Conservation (phyloP, 1,140 invertebrate genomes). For the Cheumatopsyche charites region DNA sequence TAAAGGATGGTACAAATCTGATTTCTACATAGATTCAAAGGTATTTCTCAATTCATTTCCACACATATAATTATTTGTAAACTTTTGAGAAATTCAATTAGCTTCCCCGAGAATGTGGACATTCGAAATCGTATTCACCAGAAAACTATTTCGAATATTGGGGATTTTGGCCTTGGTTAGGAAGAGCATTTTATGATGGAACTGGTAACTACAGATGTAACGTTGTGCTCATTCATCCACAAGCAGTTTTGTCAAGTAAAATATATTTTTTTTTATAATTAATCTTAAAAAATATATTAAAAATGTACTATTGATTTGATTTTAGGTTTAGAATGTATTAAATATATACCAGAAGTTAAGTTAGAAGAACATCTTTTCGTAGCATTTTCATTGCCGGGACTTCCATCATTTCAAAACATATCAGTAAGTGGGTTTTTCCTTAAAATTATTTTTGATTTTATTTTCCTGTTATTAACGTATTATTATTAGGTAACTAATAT, state of each 20-base stretch:
- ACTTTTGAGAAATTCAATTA: not conserved
- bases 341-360: constrained; percentile 19
- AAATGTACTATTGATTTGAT: not conserved
- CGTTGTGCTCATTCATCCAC: constrained; percentile 39
- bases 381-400: constrained; percentile 37
- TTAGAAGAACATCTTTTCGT: constrained; percentile 35
- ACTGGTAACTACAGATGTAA: constrained; percentile 18
- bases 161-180: constrained; percentile 42
- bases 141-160: constrained; percentile 31
- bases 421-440: constrained; percentile 24
- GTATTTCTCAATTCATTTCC: not conserved
- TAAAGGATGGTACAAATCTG: not conserved
- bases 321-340: constrained; percentile 19
- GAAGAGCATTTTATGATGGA: constrained; percentile 14
- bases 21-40: constrained; percentile 18
- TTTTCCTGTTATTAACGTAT: not conserved
- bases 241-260: constrained; percentile 33
- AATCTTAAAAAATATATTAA: not conserved
- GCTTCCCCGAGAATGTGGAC: constrained; percentile 39
- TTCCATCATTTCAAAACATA: constrained; percentile 40
- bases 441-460: not conserved
- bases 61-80: not conserved
- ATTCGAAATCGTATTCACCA: constrained; percentile 11
- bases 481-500: constrained; percentile 33
- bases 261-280: not conserved